Evolutionary conservation across 2,888 invertebrate genomes (phyloP).

Genomic region (Mesodorylaimus sp.): DNA sequence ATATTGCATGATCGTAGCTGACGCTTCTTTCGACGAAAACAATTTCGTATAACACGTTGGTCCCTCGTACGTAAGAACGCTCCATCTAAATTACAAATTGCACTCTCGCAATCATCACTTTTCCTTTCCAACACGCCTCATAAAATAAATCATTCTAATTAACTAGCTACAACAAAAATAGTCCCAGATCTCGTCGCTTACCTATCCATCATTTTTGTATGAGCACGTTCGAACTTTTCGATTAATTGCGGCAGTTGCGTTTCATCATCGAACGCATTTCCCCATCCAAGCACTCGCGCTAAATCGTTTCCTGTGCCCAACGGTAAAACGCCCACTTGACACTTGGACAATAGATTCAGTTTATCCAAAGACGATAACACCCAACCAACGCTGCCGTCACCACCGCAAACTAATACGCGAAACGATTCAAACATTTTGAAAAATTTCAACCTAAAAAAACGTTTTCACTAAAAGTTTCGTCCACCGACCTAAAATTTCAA

Average conservation of each 20-base stretch:
- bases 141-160: too few species aligned
- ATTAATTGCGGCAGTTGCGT: slow-evolving; percentile 72
- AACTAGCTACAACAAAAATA: too few species aligned
- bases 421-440: slow-evolving; percentile 80
- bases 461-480: neutral
- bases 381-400: slow-evolving; percentile 86
- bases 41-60: slow-evolving; percentile 27
- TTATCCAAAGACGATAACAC: slow-evolving; percentile 58
- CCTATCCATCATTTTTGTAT: slow-evolving; percentile 89
- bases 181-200: too few species aligned
- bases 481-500: too few species aligned
- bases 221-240: slow-evolving; percentile 85
- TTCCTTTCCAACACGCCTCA: too few species aligned
- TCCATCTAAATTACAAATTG: too few species aligned
- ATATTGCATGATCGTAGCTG: slow-evolving; percentile 33
- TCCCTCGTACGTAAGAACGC: slow-evolving; percentile 65
- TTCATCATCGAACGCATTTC: slow-evolving; percentile 78
- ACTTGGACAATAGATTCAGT: slow-evolving; percentile 75
- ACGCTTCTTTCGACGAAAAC: neutral
- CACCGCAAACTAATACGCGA: slow-evolving; percentile 65
- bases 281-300: slow-evolving; percentile 78
- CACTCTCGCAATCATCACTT: too few species aligned
- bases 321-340: slow-evolving; percentile 59
- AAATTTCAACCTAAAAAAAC: slow-evolving; percentile 47
- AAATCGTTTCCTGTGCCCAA: slow-evolving; percentile 89